These are phyloP conservation scores for Salmo trutta DNA, from an alignment of 2,797 vertebrate species.

Conservation along the genomic window DNA sequence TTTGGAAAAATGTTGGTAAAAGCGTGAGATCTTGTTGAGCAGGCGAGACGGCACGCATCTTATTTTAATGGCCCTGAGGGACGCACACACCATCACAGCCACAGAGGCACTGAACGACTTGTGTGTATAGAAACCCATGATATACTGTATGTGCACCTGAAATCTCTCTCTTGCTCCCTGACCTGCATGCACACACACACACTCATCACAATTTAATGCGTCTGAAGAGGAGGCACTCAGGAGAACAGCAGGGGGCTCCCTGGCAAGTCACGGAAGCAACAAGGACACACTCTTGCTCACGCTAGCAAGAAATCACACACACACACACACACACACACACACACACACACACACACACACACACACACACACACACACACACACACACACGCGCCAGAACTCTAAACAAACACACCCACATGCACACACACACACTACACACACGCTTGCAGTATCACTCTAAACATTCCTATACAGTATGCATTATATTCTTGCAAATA, in stretches of 20 bases:
- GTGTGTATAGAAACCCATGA: background rate
- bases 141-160: conserved; percentile 36
- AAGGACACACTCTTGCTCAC: conserved; percentile 70
- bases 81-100: conserved; percentile 11
- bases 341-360: conserved; percentile 3
- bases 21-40: background rate
- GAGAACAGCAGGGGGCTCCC: conserved; percentile 76
- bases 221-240: conserved; percentile 73
- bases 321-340: conserved; percentile 41
- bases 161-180: conserved; percentile 30
- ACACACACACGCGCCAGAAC: background rate
- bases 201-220: conserved; percentile 80
- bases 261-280: conserved; percentile 77
- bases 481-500: background rate
- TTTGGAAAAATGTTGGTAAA: too few relatives aligned
- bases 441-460: conserved; percentile 10
- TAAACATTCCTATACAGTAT: background rate
- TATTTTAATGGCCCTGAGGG: conserved; percentile 69
- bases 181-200: background rate
- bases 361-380: conserved; percentile 12
- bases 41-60: conserved; percentile 69
- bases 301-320: conserved; percentile 50
- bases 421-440: conserved; percentile 10
- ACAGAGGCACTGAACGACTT: conserved; percentile 21
- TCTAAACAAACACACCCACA: conserved; percentile 2